phyloP scores from a whole-genome alignment of 2,888 invertebrate species.

The Eulithis prunata region DNA sequence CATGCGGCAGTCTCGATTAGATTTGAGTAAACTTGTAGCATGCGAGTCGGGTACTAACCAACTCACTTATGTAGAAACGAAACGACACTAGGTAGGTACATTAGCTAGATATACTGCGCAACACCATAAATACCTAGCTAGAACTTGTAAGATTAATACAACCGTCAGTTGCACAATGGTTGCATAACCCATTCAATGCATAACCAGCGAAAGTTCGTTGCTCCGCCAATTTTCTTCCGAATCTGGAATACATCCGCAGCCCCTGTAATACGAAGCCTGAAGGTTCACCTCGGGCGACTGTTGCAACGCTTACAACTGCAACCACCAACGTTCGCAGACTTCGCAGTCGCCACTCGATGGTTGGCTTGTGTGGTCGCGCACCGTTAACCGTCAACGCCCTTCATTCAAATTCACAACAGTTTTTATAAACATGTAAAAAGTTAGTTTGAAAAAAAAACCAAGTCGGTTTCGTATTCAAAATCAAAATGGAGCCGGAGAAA shows the following conservation, averaged over 20 bases:
- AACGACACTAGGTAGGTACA: not conserved
- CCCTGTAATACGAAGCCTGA: conserved; percentile 42
- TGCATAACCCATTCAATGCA: conserved; percentile 40
- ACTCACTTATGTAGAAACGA: too few species aligned
- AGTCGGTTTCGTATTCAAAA: conserved; percentile 40
- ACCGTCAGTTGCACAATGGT: conserved; percentile 60
- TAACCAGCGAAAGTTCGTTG: conserved; percentile 69
- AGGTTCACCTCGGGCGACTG: conserved; percentile 45
- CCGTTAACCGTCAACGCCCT: conserved; percentile 35
- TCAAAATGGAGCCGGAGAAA: conserved; percentile 64
- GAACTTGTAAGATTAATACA: conserved; percentile 41
- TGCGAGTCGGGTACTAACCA: not conserved
- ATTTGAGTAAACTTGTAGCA: too few species aligned
- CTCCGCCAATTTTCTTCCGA: conserved; percentile 71
- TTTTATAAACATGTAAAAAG: conserved; percentile 30
- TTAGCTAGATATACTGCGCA: conserved; percentile 42
- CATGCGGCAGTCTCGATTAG: too few species aligned
- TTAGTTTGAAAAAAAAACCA: conserved; percentile 19
- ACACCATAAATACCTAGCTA: conserved; percentile 38
- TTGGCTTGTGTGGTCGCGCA: conserved; percentile 72
- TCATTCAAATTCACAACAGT: conserved; percentile 23
- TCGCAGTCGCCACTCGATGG: conserved; percentile 66
- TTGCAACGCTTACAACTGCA: conserved; percentile 52
- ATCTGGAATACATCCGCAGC: conserved; percentile 53
- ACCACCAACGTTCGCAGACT: conserved; percentile 49